phyloP scores from a whole-genome alignment of 2,797 vertebrate genomes.

The Falco rusticolus region DNA sequence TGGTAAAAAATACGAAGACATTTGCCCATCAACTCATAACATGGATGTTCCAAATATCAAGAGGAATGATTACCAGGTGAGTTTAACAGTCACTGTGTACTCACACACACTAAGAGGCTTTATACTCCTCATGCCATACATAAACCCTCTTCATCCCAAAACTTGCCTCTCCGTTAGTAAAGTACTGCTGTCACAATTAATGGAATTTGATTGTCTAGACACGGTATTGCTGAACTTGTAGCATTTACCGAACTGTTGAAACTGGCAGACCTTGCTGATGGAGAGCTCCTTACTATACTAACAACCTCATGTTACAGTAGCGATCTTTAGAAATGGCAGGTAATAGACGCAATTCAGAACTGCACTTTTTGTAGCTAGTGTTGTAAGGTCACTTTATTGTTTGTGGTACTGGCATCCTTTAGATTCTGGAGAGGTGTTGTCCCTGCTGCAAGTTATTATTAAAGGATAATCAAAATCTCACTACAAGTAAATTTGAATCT shows the following conservation, averaged over 20 bases:
- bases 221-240: background rate
- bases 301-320: background rate
- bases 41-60: slow-evolving; percentile 99
- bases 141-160: background rate
- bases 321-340: background rate
- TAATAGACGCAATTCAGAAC: background rate
- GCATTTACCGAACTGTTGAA: background rate
- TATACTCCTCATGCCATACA: background rate
- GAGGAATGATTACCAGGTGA: slow-evolving; percentile 95
- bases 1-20: slow-evolving; percentile 98
- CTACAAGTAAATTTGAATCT: background rate
- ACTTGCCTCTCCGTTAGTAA: background rate
- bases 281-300: background rate
- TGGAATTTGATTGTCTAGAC: background rate
- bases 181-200: background rate
- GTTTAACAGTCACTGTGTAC: background rate
- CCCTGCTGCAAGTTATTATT: background rate
- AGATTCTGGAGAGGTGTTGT: background rate
- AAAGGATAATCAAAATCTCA: background rate
- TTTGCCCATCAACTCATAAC: slow-evolving; percentile 99
- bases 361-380: background rate
- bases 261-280: fast-evolving
- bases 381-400: background rate
- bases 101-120: background rate
- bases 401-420: background rate